These are phyloP conservation scores for Rissa tridactyla DNA, from an alignment of 2,113 vertebrate genomes.

Conservation along the genomic window DNA sequence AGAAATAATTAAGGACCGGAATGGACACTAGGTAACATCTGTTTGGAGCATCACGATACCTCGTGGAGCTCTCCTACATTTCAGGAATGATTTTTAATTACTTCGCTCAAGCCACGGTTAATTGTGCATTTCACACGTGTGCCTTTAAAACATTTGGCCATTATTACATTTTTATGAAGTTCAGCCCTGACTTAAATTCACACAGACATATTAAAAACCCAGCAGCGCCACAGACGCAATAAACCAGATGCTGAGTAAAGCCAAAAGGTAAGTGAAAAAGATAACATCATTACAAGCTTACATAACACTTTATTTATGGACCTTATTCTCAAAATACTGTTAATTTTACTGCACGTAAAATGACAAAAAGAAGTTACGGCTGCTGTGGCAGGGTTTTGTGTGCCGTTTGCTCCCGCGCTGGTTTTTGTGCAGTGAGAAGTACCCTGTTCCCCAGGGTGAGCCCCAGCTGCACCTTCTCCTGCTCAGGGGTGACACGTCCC, in stretches of 20 bases:
- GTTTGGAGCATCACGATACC: neutral
- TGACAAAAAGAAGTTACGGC: neutral
- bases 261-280: neutral
- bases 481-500: neutral
- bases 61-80: neutral
- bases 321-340: neutral
- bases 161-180: neutral
- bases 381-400: neutral
- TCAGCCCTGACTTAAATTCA: constrained; percentile 36
- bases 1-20: neutral
- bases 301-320: neutral
- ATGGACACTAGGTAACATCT: neutral
- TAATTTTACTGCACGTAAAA: neutral
- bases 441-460: neutral
- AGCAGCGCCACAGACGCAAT: neutral
- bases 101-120: neutral
- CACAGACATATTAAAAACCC: neutral
- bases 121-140: neutral
- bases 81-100: neutral
- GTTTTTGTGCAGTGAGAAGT: neutral
- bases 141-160: neutral
- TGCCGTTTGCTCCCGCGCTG: neutral
- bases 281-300: neutral
- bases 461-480: neutral
- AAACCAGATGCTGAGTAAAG: constrained; percentile 8